Evolutionary conservation across 2,113 vertebrate genomes (phyloP), one percentile per base, ranked within the genome.

Genomic region (Ceyx melanurus): DNA sequence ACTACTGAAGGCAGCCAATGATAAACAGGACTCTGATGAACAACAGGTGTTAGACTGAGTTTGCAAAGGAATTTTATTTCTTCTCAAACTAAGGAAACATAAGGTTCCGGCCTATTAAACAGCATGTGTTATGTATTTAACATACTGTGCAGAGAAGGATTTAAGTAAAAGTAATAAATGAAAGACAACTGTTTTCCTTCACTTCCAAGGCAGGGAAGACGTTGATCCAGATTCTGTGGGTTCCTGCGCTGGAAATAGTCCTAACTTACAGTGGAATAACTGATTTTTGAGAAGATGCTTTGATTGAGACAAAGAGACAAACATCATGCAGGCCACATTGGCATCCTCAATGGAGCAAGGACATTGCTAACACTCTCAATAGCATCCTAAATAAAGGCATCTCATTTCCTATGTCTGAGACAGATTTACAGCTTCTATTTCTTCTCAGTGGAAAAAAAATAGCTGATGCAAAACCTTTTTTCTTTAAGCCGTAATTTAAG

Each of bases 341-440:
- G 56, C 9, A 5, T 45, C 73, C 53, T 71, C 77, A 43, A 22
- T 6, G 18, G 74, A 93, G 50, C 50, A 92, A 92, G 64, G 71
- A 28, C 74, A 87, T 45, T 66, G 93, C 50, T 87, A 95, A 53
- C 81, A 79, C n/a, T 53, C 77, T 79, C 91, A 82, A 79, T 4
- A 91, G 66, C 89, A 95, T 87, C 89, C 93, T 93, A 92, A 95
- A 95, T 92, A 96, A 95, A 93, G 78, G 42, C 74, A 89, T 85
- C 91, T 92, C 66, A 89, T 92, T 92, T 95, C 91, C 93, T 84
- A 20, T 28, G 40, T 45, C 74, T 66, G 75, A 61, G 87, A 75
- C 81, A 93, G 95, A 94, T 96, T 96, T 95, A 96, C 78, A 93
- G 84, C 95, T 87, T 87, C 89, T 74, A 95, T 91, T 96, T 92